Base-by-base conservation (phyloP, 2,888 invertebrate genomes). In the Venustoraphidia nigricollis region DNA sequence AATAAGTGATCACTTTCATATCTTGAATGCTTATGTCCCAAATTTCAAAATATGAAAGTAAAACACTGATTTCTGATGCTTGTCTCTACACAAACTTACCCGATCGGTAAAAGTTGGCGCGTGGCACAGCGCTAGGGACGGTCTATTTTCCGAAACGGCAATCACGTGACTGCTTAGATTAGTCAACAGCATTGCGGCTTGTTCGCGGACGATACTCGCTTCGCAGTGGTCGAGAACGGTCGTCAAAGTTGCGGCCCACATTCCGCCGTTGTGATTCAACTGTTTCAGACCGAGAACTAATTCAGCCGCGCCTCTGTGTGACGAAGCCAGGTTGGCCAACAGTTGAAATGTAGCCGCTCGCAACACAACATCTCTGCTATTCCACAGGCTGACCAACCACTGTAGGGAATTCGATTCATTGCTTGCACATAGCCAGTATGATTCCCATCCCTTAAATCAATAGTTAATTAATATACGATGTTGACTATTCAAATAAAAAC, bases 301-400 rank as follows among this genome's bases (percentile, higher is more conserved):
- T 53, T 63, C 59, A 17, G 60, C 55, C 5, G 63, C 58, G 4
- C 59, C 57, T 53, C 59, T 58, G 2, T 59, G 53, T 6, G 65
- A 63, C 2, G 53, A 58, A 9, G 68, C 62, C 40, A 76, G 59
- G 37, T 69, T 71, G 8, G 68, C 63, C 35, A 74, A 61, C 35
- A 76, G 59, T 56, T 75, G 73, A 34, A 75, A 58, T 10, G 70
- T 67, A 2, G 70, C 71, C 2, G 75, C 73, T 48, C 74, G 64
- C 9, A 75, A 60, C 11, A 75, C 56, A 1, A 72, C 67, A 61
- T 76, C 75, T 50, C 74, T 62, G 55, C 71, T 72, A 38, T 59
- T 59, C 67, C 70, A 69, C 10, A 75, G 57, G 48, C 65, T 63
- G 10, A 67, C 62, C 14, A 75, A 59, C 66, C 67, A 71, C 39